A percentile compares a stretch with the other conserved stretches of the same genome.
These are phyloP conservation scores for Bungarus multicinctus DNA, from an alignment of 2,113 vertebrate species.

Conservation along the genomic window DNA sequence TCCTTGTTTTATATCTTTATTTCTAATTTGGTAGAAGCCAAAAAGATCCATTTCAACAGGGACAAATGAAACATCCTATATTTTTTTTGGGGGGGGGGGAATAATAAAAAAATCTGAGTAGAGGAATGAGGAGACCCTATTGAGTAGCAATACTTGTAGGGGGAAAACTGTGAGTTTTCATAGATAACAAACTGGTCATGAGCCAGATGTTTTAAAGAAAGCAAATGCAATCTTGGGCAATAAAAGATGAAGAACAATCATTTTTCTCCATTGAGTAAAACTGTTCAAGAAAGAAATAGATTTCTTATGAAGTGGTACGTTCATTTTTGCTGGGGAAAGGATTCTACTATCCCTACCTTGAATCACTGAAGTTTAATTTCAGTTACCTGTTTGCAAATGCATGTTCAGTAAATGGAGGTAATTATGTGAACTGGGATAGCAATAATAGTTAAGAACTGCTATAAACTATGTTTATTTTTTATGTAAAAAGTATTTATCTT, in stretches of 20 bases:
- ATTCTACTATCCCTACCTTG: background rate
- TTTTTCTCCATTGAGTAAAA: background rate
- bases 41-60: background rate
- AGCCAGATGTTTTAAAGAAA: background rate
- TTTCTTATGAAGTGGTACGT: background rate
- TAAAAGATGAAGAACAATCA: background rate
- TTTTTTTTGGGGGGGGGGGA: background rate
- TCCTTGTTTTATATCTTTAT: background rate
- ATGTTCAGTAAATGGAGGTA: background rate
- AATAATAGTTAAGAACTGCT: background rate
- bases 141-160: background rate
- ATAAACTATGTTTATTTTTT: background rate
- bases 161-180: background rate
- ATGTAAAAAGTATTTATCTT: background rate
- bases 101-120: background rate
- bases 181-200: background rate
- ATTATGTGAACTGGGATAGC: background rate
- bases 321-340: background rate
- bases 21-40: background rate
- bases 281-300: background rate
- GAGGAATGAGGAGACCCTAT: background rate
- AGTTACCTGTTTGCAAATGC: background rate
- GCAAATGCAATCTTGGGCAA: background rate
- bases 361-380: background rate
- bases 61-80: background rate